A percentile compares a stretch with the other conserved stretches of the same genome.
Evolutionary conservation across 2,797 vertebrate genomes (phyloP).

Genomic region (Monodelphis domestica): DNA sequence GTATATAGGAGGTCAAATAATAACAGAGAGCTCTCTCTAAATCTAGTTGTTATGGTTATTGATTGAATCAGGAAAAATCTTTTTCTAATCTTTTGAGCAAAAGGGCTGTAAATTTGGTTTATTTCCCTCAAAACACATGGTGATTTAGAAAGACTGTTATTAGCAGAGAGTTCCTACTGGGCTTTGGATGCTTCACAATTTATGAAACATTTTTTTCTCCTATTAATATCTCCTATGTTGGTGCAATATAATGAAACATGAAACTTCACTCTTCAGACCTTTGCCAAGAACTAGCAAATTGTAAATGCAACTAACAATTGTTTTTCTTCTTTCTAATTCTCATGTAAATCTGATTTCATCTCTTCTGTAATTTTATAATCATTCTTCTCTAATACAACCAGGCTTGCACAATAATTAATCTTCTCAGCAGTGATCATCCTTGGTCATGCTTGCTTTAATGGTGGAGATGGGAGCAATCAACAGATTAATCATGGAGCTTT

Average conservation of each 20-base stretch:
- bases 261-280: not conserved
- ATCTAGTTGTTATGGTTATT: not conserved
- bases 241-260: not conserved
- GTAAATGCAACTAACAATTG: not conserved
- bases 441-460: not conserved
- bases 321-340: not conserved
- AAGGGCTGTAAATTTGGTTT: not conserved
- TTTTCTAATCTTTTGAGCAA: not conserved
- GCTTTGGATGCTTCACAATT: not conserved
- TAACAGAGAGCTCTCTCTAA: not conserved
- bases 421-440: conserved; percentile 14
- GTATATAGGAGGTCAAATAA: not conserved
- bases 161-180: not conserved
- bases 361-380: not conserved
- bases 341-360: not conserved
- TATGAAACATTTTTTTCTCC: not conserved
- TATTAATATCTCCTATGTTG: not conserved
- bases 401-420: not conserved
- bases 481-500: conserved; percentile 5
- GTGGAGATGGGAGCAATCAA: conserved; percentile 2
- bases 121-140: not conserved
- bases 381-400: not conserved
- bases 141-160: not conserved
- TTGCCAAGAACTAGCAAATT: not conserved
- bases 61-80: not conserved